These are phyloP conservation scores for Raja brachyura DNA, from an alignment of 2,113 vertebrate species.

Conservation along the genomic window DNA sequence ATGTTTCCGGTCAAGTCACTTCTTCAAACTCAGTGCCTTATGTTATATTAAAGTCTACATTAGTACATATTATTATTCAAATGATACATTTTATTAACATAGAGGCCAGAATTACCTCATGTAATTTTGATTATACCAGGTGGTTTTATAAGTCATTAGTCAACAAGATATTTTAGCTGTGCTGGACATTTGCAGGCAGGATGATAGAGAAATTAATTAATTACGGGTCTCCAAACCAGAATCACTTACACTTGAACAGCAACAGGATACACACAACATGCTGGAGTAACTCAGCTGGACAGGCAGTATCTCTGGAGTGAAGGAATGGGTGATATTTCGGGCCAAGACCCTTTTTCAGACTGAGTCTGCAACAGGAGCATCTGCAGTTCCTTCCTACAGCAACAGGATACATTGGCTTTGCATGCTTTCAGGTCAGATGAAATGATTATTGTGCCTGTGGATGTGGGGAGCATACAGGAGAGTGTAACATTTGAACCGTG, in stretches of 20 bases:
- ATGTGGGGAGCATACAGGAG: not conserved
- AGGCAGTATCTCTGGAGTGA: too few relatives aligned
- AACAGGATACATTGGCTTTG: not conserved
- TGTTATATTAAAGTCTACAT: not conserved
- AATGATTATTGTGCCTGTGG: not conserved
- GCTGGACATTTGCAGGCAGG: not conserved
- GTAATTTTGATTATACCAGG: not conserved
- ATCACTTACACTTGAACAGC: too few relatives aligned
- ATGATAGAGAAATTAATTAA: not conserved
- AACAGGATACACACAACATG: too few relatives aligned
- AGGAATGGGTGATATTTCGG: too few relatives aligned
- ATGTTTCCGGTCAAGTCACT: too few relatives aligned
- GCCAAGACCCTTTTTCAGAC: too few relatives aligned
- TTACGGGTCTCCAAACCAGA: not conserved
- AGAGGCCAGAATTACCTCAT: not conserved
- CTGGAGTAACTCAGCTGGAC: too few relatives aligned
- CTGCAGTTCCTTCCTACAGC: not conserved
- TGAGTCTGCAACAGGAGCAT: too few relatives aligned
- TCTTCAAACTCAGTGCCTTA: not conserved
- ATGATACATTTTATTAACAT: not conserved
- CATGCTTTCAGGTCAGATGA: not conserved
- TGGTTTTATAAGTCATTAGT: not conserved
- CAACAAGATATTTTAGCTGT: not conserved
- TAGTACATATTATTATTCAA: not conserved
- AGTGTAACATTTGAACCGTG: not conserved